Base-by-base conservation (phyloP, 2,888 invertebrate species). In the Lasioglossum lativentre region DNA sequence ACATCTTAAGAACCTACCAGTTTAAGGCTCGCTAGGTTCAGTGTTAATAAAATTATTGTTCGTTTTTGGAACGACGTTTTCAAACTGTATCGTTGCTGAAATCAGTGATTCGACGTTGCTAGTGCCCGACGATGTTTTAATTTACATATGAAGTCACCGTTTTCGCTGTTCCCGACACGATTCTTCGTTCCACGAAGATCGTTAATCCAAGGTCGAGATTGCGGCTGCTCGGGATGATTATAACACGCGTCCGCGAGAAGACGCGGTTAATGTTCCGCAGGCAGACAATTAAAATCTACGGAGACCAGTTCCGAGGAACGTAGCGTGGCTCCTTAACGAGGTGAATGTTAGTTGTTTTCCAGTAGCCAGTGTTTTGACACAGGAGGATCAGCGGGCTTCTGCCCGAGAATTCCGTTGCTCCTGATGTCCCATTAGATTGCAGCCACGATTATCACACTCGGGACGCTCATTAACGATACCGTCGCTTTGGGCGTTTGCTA, bases 201-300 rank as follows among this genome's bases (percentile, higher is more conserved):
- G 38, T 83, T 70, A 76, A 83, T 74, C 27, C 78, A 78, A 84
- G 82, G 78, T 59, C 78, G 82, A 78, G 34, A 63, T 45, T 75
- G 75, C 79, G 78, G 10, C 71, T 70, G n/a, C 38, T 16, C 42
- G 42, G 34, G 66, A 77, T 23, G 59, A 78, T 80, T 76, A 75
- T 40, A 63, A 73, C 56, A 56, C 47, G 14, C 45, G 70, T 47
- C 23, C 47, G 75, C 75, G 63, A 47, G 34, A 80, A 85, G 56
- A 68, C 76, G 66, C 45, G 45, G 73, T 63, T 78, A 70, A 80
- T 75, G 83, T 75, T 80, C n/a, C 56, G 23, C 38, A 59, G 27
- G 34, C 56, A 63, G 79, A 86, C 84, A 90, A 91, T 91, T 89
- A 89, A 91, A 89, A 86, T 78, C 74, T 80, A 76, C 72, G 80